phyloP scores from a whole-genome alignment of 2,888 invertebrate genomes.

The Hirtodrosophila histrioides region DNA sequence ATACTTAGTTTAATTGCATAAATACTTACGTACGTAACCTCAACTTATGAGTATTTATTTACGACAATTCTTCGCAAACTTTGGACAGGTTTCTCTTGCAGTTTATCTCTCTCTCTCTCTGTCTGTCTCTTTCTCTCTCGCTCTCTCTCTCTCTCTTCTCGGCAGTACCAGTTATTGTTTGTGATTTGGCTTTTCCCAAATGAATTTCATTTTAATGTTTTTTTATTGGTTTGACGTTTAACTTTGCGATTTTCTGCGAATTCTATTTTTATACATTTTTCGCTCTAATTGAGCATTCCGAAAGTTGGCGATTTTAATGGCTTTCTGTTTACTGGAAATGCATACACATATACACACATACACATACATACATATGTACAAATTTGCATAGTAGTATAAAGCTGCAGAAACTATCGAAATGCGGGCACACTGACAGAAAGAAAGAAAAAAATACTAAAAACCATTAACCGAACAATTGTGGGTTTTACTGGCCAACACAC shows the following conservation, averaged over 20 bases:
- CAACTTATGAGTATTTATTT: background rate
- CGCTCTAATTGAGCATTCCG: conserved; percentile 34
- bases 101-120: background rate
- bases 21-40: background rate
- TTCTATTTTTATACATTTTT: conserved; percentile 53
- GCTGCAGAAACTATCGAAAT: conserved; percentile 15
- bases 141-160: conserved; percentile 3
- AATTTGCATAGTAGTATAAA: conserved; percentile 17
- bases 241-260: conserved; percentile 44
- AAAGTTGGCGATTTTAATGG: conserved; percentile 46
- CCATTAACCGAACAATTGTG: conserved; percentile 12
- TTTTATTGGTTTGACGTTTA: conserved; percentile 10
- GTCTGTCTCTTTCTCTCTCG: background rate
- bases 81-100: background rate
- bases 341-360: conserved; percentile 1
- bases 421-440: background rate
- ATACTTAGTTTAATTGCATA: background rate
- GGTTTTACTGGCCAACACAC: conserved; percentile 1
- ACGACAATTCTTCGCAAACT: background rate
- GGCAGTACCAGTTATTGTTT: conserved; percentile 6
- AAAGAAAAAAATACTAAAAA: background rate
- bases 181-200: conserved; percentile 42
- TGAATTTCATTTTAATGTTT: conserved; percentile 8
- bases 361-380: background rate
- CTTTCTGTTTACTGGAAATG: conserved; percentile 39